Base-by-base conservation (phyloP, 2,888 invertebrate genomes). In the Boloria euphrosyne region DNA sequence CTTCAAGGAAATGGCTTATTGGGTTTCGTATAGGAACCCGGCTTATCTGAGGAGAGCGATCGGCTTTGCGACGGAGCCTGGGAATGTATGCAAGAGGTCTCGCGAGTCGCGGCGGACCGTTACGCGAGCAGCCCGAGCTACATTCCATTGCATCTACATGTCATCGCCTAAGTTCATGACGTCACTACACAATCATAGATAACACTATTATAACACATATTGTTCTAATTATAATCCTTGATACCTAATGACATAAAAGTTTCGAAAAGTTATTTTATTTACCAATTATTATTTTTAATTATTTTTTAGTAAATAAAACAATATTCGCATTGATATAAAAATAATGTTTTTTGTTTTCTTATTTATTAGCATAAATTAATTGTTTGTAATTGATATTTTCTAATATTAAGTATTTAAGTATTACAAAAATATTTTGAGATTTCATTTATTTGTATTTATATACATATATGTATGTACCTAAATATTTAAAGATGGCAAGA, bases 1-100 rank as follows among this genome's bases (percentile, higher is more conserved):
- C 82, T 92, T 89, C 90, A 84, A 89, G 89, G 90, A 91, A 91
- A 92, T 84, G 80, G 89, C 89, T 90, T 90, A 89, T 90, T 90
- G 89, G 89, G 87, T 89, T 90, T 90, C 86, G 83, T 87, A 86
- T 83, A 85, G 85, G 84, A 85, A 76, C 80, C 76, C 79, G 70
- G 80, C 85, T 89, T 90, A 90, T 91, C 90, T 89, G 76, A 76
- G 77, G 80, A 80, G 80, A 80, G 81, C 80, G 82, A 88, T 88
- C 89, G 80, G 74, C 78, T 74, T 74, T 61, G 76, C 75, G 72
- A 71, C 74, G 74, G 78, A 75, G 81, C 85, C 82, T 86, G 88
- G 86, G 87, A 87, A 84, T 83, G 81, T 76, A 73, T 73, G 73
- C 66, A 72, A 75, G 76, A 70, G 70, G 76, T 77, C 79, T 66